Conservation (phyloP, 2,888 invertebrate genomes). For the Endomychus coccineus region DNA sequence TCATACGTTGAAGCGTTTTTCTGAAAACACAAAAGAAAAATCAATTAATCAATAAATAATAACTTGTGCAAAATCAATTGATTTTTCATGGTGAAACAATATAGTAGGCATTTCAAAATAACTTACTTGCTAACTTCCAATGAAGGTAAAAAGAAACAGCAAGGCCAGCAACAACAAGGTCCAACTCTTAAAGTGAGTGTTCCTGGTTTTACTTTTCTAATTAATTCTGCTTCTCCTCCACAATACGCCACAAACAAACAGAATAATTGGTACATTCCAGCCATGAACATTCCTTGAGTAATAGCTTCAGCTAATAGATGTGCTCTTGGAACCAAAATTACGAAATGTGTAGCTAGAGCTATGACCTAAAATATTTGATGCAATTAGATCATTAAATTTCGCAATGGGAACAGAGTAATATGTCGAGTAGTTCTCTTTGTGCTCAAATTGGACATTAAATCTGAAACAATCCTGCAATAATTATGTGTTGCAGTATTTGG, state of each 20-base stretch:
- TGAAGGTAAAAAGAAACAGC: constrained; percentile 53
- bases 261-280: constrained; percentile 62
- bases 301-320: constrained; percentile 61
- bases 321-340: constrained; percentile 55
- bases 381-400: too few species aligned
- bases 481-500: too few species aligned
- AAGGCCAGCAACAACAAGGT: constrained; percentile 71
- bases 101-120: too few species aligned
- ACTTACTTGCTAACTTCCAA: constrained; percentile 51
- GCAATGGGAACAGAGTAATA: too few species aligned
- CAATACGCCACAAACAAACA: constrained; percentile 58
- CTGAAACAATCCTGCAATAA: too few species aligned
- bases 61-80: not conserved
- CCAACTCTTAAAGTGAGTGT: constrained; percentile 54
- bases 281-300: constrained; percentile 62
- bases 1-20: constrained; percentile 46
- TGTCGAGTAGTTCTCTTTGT: too few species aligned
- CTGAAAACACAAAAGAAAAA: constrained; percentile 43
- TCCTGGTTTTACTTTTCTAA: constrained; percentile 51
- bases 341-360: constrained; percentile 50
- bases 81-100: too few species aligned
- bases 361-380: constrained; percentile 57
- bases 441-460: too few species aligned
- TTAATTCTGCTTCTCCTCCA: constrained; percentile 54
- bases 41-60: not conserved